Evolutionary conservation across 2,113 vertebrate species (phyloP), one percentile per base, ranked within the genome.

Genomic region (Melanocharis versteri): DNA sequence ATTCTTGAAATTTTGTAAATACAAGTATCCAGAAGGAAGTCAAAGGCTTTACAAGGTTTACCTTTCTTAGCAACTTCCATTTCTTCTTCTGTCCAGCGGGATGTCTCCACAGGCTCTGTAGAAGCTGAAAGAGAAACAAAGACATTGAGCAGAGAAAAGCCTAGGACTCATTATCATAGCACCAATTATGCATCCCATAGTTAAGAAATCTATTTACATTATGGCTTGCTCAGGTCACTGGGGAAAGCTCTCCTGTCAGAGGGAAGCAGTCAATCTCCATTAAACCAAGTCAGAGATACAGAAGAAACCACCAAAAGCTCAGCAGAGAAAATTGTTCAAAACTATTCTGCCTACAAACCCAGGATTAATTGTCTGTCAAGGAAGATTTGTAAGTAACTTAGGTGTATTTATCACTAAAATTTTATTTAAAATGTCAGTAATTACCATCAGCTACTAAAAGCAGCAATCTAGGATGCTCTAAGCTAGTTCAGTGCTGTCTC

Each of bases 1-100:
- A 53, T 30, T 39, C 48, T 13, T 24, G 12, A 60, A 11, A 83
- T 47, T 60, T 58, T 64, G 15, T 33, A 56, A 89, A 89, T 45
- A 23, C 5, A 70, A 26, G 18, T 44, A 77, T 81, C 40, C 80
- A 91, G 45, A 92, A 94, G 30, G 14, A 70, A 95, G 30, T 42
- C 9, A 68, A 83, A 91, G 90, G 42, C 19, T 84, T 45, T 9
- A 47, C 26, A 60, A 83, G 93, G 39, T 47, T 96, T 98, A 99
- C 99, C 99, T 99, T 99, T 99, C 98, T 99, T 99, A 97, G 99
- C 99, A 66, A 99, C 98, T 98, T 99, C 99, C 99, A 99, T 99
- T 98, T 99, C 99, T 98, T 99, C 99, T 98, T 99, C 99, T 93
- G 99, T 99, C 99, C 99, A 99, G 97, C 99, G 99, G 93, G 99